Conservation (phyloP, 2,113 vertebrate species). For the Zootoca vivipara region DNA sequence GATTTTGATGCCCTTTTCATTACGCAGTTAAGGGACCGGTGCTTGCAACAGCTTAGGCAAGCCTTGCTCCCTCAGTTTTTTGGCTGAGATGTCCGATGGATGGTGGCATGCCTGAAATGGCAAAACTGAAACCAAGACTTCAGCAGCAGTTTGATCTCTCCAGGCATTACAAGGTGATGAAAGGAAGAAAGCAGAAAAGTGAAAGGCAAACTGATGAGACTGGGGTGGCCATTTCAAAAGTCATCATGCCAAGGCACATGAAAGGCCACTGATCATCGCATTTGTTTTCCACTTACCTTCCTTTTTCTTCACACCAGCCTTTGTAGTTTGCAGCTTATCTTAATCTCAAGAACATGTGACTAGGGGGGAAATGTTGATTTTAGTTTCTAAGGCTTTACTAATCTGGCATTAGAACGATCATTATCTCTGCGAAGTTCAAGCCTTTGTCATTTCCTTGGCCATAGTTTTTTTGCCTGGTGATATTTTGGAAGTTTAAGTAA, state of each 20-base stretch:
- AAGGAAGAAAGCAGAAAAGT: background rate
- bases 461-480: background rate
- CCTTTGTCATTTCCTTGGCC: slow-evolving; percentile 45
- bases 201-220: background rate
- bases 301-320: accelerated
- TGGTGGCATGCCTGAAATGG: background rate
- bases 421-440: slow-evolving; percentile 41
- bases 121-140: background rate
- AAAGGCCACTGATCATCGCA: background rate
- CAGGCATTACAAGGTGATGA: background rate
- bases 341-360: background rate
- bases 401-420: slow-evolving; percentile 5
- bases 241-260: background rate
- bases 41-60: accelerated
- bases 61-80: background rate
- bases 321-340: background rate
- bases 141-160: background rate
- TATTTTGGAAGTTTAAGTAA: too few species aligned
- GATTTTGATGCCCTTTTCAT: background rate
- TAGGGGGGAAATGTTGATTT: background rate
- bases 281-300: background rate
- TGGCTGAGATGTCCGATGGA: background rate
- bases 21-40: background rate
- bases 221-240: background rate
- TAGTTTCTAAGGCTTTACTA: slow-evolving; percentile 1